phyloP scores from a whole-genome alignment of 2,888 invertebrate genomes.

The Erebia epiphron region DNA sequence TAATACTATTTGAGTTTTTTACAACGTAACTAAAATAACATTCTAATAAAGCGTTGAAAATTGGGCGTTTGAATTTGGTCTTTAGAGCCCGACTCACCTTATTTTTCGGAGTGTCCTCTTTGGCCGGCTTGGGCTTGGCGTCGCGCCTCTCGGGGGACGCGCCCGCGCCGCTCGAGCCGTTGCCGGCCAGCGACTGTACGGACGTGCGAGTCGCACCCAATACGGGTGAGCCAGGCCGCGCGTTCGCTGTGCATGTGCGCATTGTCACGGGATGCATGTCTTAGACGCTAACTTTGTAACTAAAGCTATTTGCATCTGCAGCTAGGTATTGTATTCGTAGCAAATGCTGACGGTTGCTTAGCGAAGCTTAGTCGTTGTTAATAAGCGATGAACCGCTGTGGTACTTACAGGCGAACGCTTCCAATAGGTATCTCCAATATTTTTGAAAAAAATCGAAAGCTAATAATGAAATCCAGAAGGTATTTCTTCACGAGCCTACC shows the following conservation, averaged over 20 bases:
- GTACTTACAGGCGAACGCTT: not conserved
- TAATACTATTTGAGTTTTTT: not conserved
- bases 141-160: constrained; percentile 12
- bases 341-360: not conserved
- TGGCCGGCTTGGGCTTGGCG: constrained; percentile 23
- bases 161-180: constrained; percentile 3
- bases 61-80: not conserved
- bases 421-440: not conserved
- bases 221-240: constrained; percentile 67
- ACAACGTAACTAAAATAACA: not conserved
- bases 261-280: constrained; percentile 16
- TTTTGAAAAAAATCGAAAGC: not conserved
- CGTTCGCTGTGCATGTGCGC: constrained; percentile 54
- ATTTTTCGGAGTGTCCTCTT: constrained; percentile 36
- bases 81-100: constrained; percentile 39
- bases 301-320: not conserved
- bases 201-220: constrained; percentile 49
- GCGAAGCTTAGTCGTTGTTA: not conserved
- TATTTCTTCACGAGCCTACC: not conserved
- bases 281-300: not conserved
- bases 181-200: constrained; percentile 51
- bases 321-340: not conserved
- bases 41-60: not conserved
- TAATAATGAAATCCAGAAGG: not conserved
- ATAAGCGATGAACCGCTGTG: constrained; percentile 25